Conservation (phyloP, 2,888 invertebrate genomes). For the Diplolepis rosae region DNA sequence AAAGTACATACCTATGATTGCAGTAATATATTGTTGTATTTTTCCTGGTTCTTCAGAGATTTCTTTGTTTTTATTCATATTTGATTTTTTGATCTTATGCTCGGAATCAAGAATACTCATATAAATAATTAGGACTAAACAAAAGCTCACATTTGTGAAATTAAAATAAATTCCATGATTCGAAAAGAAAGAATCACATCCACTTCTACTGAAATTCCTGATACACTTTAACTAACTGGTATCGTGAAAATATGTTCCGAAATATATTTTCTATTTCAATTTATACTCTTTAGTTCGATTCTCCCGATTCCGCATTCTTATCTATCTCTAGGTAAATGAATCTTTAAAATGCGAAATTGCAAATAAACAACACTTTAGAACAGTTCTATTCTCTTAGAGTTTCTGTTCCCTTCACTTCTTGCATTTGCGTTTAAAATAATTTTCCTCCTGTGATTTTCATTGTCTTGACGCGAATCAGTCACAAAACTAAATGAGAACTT, state of each 20-base stretch:
- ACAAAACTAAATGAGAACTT: constrained; percentile 16
- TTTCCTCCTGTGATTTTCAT: constrained; percentile 13
- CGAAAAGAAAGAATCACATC: not conserved
- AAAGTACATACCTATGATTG: constrained; percentile 32
- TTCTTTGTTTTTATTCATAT: not conserved
- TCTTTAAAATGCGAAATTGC: not conserved
- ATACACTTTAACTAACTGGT: not conserved
- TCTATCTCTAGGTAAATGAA: not conserved
- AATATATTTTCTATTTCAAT: not conserved
- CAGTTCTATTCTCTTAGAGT: not conserved
- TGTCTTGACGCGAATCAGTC: constrained; percentile 16
- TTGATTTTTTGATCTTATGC: not conserved
- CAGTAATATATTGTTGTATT: constrained; percentile 41
- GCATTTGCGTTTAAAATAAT: not conserved
- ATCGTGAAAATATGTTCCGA: not conserved
- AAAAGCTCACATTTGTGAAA: not conserved
- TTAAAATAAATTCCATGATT: not conserved
- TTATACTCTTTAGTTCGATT: not conserved
- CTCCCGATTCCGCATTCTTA: not conserved
- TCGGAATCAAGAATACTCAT: not conserved
- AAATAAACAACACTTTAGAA: not conserved
- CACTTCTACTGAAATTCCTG: not conserved
- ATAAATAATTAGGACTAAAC: not conserved
- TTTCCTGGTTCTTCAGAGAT: constrained; percentile 37
- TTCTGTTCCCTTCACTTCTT: not conserved